These are phyloP conservation scores for Labroides dimidiatus DNA, from an alignment of 2,797 vertebrate genomes.

Conservation along the genomic window DNA sequence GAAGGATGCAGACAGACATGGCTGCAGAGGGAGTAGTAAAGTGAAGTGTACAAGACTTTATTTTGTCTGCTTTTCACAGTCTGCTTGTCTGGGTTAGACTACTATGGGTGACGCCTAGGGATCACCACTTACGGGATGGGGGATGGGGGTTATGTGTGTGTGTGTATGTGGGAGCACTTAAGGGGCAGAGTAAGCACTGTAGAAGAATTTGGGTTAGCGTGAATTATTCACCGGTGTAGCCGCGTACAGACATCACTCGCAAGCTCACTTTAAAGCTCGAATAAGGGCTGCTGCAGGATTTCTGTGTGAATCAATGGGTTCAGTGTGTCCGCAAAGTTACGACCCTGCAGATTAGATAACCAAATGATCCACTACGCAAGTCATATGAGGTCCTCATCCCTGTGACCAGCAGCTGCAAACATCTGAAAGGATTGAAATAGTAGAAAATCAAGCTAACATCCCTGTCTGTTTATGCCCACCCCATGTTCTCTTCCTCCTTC, in stretches of 20 bases:
- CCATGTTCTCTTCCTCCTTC: slow-evolving; percentile 34
- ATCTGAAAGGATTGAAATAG: slow-evolving; percentile 10
- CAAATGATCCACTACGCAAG: slow-evolving; percentile 12
- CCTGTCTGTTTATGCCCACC: not conserved
- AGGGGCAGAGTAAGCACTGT: slow-evolving; percentile 62
- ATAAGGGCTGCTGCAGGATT: slow-evolving; percentile 29
- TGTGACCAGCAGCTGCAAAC: slow-evolving; percentile 17
- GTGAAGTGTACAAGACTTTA: slow-evolving; percentile 77
- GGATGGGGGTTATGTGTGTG: slow-evolving; percentile 41
- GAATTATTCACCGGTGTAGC: slow-evolving; percentile 78
- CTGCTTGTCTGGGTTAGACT: slow-evolving; percentile 78
- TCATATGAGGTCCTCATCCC: slow-evolving; percentile 16
- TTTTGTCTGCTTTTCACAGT: slow-evolving; percentile 80
- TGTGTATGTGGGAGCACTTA: slow-evolving; percentile 56
- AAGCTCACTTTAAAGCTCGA: slow-evolving; percentile 41
- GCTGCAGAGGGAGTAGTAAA: slow-evolving; percentile 75
- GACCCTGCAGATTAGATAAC: slow-evolving; percentile 58
- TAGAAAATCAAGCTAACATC: not conserved
- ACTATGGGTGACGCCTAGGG: slow-evolving; percentile 75
- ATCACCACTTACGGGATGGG: slow-evolving; percentile 68
- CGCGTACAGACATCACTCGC: slow-evolving; percentile 40
- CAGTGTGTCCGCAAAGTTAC: slow-evolving; percentile 47
- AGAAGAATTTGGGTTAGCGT: slow-evolving; percentile 78
- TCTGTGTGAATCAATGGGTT: slow-evolving; percentile 45
- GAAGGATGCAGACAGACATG: slow-evolving; percentile 74